phyloP scores from a whole-genome alignment of 2,888 invertebrate genomes.

The Trichopria drosophilae region DNA sequence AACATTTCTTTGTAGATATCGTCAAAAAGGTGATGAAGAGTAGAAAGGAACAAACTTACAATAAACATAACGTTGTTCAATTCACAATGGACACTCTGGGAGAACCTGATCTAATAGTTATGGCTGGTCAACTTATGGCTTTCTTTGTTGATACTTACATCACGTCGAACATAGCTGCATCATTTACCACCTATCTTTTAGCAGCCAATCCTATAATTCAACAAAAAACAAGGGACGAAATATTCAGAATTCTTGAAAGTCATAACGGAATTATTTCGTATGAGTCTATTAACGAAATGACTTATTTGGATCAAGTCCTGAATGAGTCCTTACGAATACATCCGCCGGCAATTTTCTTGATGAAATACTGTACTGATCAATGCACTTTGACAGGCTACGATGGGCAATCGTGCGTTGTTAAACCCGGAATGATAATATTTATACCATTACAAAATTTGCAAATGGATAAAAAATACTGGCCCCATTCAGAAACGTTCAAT shows the following conservation, averaged over 20 bases:
- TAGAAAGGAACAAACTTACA: conserved; percentile 34
- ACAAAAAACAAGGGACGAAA: conserved; percentile 58
- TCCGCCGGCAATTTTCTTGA: conserved; percentile 23
- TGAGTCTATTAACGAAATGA: conserved; percentile 59
- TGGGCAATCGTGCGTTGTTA: conserved; percentile 34
- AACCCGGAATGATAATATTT: conserved; percentile 34
- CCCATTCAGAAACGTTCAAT: conserved; percentile 38
- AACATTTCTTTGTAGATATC: conserved; percentile 36
- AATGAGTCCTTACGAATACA: conserved; percentile 40
- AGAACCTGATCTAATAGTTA: conserved; percentile 43
- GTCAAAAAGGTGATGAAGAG: too few species aligned
- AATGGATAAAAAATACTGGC: conserved; percentile 39
- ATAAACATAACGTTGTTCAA: conserved; percentile 57
- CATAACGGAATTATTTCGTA: conserved; percentile 55
- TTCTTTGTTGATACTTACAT: conserved; percentile 63
- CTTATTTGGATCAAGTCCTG: conserved; percentile 61
- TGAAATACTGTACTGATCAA: conserved; percentile 35
- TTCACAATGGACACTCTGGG: conserved; percentile 48
- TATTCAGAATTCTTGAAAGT: conserved; percentile 49
- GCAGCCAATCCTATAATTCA: conserved; percentile 59
- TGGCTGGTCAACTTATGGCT: conserved; percentile 58
- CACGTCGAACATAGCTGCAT: conserved; percentile 60
- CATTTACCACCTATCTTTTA: conserved; percentile 58
- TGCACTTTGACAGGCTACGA: conserved; percentile 40
- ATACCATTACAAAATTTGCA: conserved; percentile 36